phyloP scores from a whole-genome alignment of 2,888 invertebrate species.

The Hyles lineata region DNA sequence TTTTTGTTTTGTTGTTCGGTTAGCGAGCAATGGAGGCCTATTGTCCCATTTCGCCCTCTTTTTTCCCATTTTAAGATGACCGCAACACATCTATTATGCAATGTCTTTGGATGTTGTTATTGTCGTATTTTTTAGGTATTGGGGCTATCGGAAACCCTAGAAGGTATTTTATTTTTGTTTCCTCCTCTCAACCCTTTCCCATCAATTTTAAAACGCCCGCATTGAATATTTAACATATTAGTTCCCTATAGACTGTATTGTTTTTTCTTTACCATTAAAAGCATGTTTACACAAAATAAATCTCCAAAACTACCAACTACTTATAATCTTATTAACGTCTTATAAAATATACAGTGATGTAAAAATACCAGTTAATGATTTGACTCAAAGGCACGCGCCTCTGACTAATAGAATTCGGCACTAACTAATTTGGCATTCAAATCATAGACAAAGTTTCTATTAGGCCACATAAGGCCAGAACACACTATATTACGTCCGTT shows the following conservation, averaged over 20 bases:
- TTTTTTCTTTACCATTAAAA: not conserved
- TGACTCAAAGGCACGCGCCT: conserved; percentile 10
- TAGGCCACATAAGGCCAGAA: conserved; percentile 45
- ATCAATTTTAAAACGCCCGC: no score
- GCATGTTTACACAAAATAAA: not conserved
- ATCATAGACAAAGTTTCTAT: conserved; percentile 39
- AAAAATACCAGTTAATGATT: conserved; percentile 3
- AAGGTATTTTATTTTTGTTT: no score
- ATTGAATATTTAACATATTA: not conserved
- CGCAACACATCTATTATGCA: no score
- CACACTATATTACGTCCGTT: conserved; percentile 46
- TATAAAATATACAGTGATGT: not conserved
- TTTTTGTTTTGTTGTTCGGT: not conserved
- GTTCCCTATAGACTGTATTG: not conserved
- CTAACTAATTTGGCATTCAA: conserved; percentile 36
- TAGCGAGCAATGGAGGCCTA: no score
- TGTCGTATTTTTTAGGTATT: no score
- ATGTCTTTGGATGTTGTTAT: no score
- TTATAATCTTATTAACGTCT: no score
- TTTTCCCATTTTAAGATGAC: no score
- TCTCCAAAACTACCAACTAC: not conserved
- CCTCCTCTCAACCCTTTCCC: no score
- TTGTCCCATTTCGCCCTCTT: no score
- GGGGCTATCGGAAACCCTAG: no score
- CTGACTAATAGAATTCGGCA: conserved; percentile 34